Base-by-base conservation (phyloP, 2,113 vertebrate genomes). In the Sylvilagus bachmani region DNA sequence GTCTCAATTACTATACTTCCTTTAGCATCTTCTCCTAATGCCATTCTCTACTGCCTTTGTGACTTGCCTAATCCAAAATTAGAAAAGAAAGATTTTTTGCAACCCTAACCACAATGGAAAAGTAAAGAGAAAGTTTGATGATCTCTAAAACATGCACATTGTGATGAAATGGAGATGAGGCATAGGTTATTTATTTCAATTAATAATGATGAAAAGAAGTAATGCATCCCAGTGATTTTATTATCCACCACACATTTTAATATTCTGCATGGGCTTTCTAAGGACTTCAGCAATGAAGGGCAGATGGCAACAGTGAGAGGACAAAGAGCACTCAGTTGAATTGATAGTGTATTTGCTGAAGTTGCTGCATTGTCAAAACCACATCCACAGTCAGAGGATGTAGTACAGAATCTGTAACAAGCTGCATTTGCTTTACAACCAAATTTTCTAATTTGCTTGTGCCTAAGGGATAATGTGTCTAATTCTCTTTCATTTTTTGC, bases 361-460 rank as follows among this genome's bases (percentile, higher is more conserved):
- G 31, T 2, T 61, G 29, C 77, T 0, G 2, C 11, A 17, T 9
- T 25, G 24, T 75, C 27, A 67, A 36, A 84, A 71, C 29, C 22
- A 24, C 9, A n/a, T 10, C 55, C 55, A 83, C 19, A 11, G 14
- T 79, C 33, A 22, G 2, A 25, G 44, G 16, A 33, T n/a, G 49
- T 8, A 75, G 87, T n/a, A 21, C 36, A 24, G 67, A 69, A 53
- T 88, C 55, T 12, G 2, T 53, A 69, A 90, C 9, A 29, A 87
- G 67, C 11, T 81, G 85, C 75, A 44, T 73, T 49, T 69, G 55
- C 49, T 67, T 80, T 87, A 78, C 80, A 81, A 79, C 49, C 51
- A 66, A 33, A 80, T 44, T 90, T 90, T 92, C 85, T 96, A 92
- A 95, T 86, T 94, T 95, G 78, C 61, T 90, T 95, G 33, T 93